Evolutionary conservation across 2,113 vertebrate genomes (phyloP).

Genomic region (Aldabrachelys gigantea): DNA sequence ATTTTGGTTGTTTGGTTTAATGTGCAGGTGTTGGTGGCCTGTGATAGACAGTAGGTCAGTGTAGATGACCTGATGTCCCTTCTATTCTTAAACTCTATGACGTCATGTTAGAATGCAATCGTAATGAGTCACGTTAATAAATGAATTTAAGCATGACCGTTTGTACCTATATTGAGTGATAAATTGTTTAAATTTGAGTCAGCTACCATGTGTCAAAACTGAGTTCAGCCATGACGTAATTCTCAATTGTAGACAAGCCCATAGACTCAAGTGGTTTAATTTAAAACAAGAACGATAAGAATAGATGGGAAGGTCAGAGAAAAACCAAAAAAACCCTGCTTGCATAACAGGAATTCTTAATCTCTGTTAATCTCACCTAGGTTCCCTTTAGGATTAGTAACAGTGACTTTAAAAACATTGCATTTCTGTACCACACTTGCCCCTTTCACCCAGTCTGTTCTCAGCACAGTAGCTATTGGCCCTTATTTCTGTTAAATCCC

Average conservation of each 20-base stretch:
- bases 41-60: not conserved
- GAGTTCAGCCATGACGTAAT: not conserved
- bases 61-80: too few species aligned
- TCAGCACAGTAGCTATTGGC: not conserved
- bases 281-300: not conserved
- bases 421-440: not conserved
- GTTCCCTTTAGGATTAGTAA: not conserved
- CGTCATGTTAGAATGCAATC: not conserved
- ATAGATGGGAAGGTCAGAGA: not conserved
- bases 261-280: not conserved
- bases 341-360: not conserved
- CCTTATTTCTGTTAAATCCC: not conserved
- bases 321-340: not conserved
- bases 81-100: not conserved
- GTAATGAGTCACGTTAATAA: not conserved
- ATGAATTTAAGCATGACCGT: not conserved
- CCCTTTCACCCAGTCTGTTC: not conserved
- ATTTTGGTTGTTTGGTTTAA: too few species aligned
- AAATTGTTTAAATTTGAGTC: not conserved
- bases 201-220: not conserved
- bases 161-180: not conserved
- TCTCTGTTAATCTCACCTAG: not conserved
- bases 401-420: not conserved
- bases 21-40: not conserved
- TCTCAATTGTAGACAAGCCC: not conserved